phyloP scores from a whole-genome alignment of 2,797 vertebrate species.

The Pangasius krempfi region DNA sequence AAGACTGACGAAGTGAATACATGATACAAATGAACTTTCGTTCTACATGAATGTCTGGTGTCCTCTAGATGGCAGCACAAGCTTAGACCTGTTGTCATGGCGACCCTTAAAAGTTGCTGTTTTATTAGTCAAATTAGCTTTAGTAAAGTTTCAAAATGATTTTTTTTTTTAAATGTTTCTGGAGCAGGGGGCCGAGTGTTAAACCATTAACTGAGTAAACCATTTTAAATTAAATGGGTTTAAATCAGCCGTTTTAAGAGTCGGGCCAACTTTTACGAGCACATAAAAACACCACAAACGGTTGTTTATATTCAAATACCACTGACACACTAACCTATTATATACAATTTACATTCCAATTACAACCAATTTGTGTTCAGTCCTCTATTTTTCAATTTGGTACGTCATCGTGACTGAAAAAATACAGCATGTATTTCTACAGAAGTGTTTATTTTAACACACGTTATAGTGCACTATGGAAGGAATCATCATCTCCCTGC shows the following conservation, averaged over 20 bases:
- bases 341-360: not conserved
- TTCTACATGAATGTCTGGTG: not conserved
- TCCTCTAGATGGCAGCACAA: constrained; percentile 33
- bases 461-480: constrained; percentile 38
- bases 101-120: not conserved
- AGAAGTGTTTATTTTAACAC: constrained; percentile 60
- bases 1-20: not conserved
- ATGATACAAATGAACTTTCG: not conserved
- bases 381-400: not conserved
- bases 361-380: not conserved
- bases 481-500: not conserved
- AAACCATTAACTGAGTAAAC: not conserved
- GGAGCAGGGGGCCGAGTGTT: too few species aligned
- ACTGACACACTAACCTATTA: not conserved
- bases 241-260: not conserved
- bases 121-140: not conserved
- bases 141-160: not conserved
- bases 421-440: not conserved
- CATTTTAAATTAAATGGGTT: not conserved
- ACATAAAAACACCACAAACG: not conserved
- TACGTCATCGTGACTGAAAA: not conserved
- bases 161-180: too few species aligned
- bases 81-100: not conserved
- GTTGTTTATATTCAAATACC: not conserved
- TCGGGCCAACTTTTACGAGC: not conserved